These are phyloP conservation scores for Chloropsis cyanopogon DNA, from an alignment of 2,113 vertebrate species.

Conservation along the genomic window DNA sequence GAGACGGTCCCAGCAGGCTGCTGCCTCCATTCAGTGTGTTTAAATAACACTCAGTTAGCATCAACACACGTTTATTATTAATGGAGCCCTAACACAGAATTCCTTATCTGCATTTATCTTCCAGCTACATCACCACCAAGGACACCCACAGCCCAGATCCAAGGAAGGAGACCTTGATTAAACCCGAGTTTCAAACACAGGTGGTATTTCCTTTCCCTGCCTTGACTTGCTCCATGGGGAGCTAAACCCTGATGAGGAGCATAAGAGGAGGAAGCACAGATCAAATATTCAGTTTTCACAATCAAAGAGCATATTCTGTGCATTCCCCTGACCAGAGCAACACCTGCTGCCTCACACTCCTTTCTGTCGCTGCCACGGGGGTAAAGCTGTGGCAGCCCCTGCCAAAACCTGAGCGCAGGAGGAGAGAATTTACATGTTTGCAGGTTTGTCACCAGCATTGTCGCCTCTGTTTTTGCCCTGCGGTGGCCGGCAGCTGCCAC, in stretches of 20 bases:
- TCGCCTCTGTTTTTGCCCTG: not conserved
- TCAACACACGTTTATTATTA: slow-evolving; percentile 70
- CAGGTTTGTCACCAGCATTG: not conserved
- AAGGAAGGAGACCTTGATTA: slow-evolving; percentile 37
- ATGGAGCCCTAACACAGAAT: slow-evolving; percentile 36
- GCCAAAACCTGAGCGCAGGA: not conserved
- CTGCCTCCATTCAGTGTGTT: slow-evolving; percentile 27
- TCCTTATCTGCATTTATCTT: slow-evolving; percentile 60
- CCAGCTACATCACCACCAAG: slow-evolving; percentile 46
- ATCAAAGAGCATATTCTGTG: not conserved
- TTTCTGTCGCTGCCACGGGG: not conserved
- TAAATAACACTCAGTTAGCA: slow-evolving; percentile 67
- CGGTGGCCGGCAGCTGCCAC: not conserved
- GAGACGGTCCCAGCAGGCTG: not conserved
- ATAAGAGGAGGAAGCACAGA: not conserved
- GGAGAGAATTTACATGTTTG: not conserved
- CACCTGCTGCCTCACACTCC: not conserved
- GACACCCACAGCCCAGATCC: slow-evolving; percentile 17
- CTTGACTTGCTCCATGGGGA: slow-evolving; percentile 43
- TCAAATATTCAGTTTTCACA: not conserved
- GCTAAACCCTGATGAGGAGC: not conserved
- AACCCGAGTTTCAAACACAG: slow-evolving; percentile 27
- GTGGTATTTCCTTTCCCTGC: slow-evolving; percentile 27
- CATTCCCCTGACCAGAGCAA: not conserved
- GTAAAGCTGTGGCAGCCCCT: not conserved